Percentiles rank a stretch among this genome's conserved stretches.
Conservation (phyloP, 1,140 invertebrate genomes). For the Halictus rubicundus region DNA sequence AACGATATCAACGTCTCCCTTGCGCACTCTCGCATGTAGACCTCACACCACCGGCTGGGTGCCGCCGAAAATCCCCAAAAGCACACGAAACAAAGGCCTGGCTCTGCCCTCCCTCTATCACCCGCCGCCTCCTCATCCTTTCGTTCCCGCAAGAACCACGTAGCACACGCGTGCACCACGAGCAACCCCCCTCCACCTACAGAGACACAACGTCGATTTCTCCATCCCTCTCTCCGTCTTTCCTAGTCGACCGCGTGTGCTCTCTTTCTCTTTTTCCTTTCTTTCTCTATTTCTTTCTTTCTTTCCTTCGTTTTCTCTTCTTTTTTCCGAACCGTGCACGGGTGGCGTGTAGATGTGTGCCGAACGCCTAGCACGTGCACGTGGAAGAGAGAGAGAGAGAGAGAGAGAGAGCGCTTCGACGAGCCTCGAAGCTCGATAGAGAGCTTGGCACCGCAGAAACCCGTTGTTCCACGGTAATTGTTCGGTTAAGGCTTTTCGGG, state of each 20-base stretch:
- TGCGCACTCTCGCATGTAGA: conserved; percentile 46
- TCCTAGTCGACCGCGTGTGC: conserved; percentile 12
- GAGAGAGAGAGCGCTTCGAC: conserved; percentile 26
- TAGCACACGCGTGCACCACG: conserved; percentile 32
- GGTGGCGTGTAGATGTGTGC: neutral
- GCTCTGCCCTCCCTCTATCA: conserved; percentile 18
- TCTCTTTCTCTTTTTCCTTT: neutral
- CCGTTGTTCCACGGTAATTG: conserved; percentile 33
- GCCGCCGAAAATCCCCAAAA: conserved; percentile 72
- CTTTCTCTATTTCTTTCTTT: neutral
- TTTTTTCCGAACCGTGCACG: neutral
- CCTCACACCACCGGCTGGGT: conserved; percentile 58
- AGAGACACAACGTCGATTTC: conserved; percentile 35
- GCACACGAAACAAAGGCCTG: conserved; percentile 73
- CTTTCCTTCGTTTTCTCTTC: conserved; percentile 2
- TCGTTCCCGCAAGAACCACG: conserved; percentile 17
- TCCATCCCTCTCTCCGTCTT: neutral
- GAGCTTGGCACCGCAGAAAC: conserved; percentile 3
- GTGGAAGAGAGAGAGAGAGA: conserved; percentile 2
- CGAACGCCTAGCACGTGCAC: conserved; percentile 25
- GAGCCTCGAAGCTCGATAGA: conserved; percentile 28
- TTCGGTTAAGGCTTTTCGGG: conserved; percentile 30
- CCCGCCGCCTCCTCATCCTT: conserved; percentile 7
- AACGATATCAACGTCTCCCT: conserved; percentile 62
- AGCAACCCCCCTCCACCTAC: neutral